Conservation (phyloP, 2,888 invertebrate species). For the Petrolisthes cinctipes region DNA sequence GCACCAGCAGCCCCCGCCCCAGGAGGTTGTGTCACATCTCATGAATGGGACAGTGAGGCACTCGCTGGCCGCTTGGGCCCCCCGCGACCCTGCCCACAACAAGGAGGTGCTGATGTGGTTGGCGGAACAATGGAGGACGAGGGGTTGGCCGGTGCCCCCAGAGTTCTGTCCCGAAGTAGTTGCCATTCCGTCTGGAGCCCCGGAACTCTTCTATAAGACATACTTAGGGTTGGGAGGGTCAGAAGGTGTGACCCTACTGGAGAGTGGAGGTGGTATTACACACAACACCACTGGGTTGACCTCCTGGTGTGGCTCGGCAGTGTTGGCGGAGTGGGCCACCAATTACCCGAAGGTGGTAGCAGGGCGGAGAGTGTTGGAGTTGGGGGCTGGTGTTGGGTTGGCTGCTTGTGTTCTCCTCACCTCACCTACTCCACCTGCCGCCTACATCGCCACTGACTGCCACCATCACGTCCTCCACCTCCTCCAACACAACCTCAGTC, state of each 20-base stretch:
- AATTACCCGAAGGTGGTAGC: slow-evolving; percentile 43
- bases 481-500: slow-evolving; percentile 57
- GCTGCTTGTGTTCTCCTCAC: slow-evolving; percentile 47
- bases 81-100: slow-evolving; percentile 32
- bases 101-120: slow-evolving; percentile 49
- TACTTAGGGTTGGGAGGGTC: slow-evolving; percentile 46
- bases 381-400: slow-evolving; percentile 63
- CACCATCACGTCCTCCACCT: slow-evolving; percentile 61
- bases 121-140: slow-evolving; percentile 30
- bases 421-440: slow-evolving; percentile 16
- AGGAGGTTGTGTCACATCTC: slow-evolving; percentile 24
- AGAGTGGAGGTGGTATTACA: slow-evolving; percentile 60
- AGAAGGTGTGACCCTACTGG: slow-evolving; percentile 58
- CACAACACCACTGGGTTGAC: slow-evolving; percentile 61
- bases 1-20: slow-evolving; percentile 23
- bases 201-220: slow-evolving; percentile 52
- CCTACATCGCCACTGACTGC: slow-evolving; percentile 63
- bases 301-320: slow-evolving; percentile 61
- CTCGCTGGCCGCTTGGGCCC: slow-evolving; percentile 34
- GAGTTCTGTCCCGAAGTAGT: not conserved
- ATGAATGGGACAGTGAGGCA: slow-evolving; percentile 40
- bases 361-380: slow-evolving; percentile 56
- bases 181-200: not conserved
- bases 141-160: slow-evolving; percentile 42
- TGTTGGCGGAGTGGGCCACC: slow-evolving; percentile 56